Conservation (phyloP, 2,888 invertebrate species). For the Agrenia bidenticulata region DNA sequence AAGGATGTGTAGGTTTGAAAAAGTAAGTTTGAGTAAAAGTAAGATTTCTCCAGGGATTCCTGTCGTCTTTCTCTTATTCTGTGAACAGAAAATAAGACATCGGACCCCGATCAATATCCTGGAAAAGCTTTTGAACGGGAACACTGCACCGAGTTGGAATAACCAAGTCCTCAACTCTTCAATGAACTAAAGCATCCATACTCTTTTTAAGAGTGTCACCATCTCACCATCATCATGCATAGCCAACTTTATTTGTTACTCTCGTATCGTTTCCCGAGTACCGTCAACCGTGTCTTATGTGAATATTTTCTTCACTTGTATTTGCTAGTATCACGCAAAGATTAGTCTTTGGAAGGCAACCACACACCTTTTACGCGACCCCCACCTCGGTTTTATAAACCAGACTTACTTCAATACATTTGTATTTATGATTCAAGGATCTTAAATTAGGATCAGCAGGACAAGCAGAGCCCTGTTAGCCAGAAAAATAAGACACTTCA, state of each 20-base stretch:
- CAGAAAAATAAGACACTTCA: no score
- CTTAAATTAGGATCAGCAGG: no score
- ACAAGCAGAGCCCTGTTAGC: no score
- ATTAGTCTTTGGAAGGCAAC: no score
- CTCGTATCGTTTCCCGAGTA: not conserved
- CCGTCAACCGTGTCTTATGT: not conserved
- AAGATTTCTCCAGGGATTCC: conserved; percentile 18
- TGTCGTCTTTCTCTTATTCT: conserved; percentile 2
- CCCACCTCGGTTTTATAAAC: no score
- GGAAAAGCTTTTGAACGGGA: not conserved
- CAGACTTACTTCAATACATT: no score
- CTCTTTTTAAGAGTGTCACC: not conserved
- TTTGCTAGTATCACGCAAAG: no score
- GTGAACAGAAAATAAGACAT: conserved; percentile 2
- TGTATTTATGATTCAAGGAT: no score
- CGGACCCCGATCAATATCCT: conserved; percentile 6
- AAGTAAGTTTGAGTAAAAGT: conserved; percentile 9
- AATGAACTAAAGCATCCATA: not conserved
- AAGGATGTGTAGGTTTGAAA: not conserved
- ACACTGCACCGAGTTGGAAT: not conserved
- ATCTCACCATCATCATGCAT: not conserved
- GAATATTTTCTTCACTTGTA: no score
- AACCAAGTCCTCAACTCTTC: not conserved
- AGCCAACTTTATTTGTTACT: not conserved
- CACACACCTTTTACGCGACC: no score